Evolutionary conservation across 1,140 invertebrate genomes (phyloP).

Genomic region (honey bee (Apis mellifera)): Amel_HAv3.1 CM009935.2:11557501-11558000

Average conservation of each 20-base stretch:
- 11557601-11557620: slow-evolving; percentile 16
- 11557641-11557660: no score
- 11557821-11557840: slow-evolving; percentile 36
- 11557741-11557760: no score
- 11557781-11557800: neutral
- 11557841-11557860: slow-evolving; percentile 42
- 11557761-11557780: no score
- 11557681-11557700: no score
- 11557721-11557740: no score
- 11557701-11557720: no score
- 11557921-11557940: no score
- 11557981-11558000: no score
- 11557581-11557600: slow-evolving; percentile 47
- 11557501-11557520: neutral
- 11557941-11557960: slow-evolving; percentile 47
- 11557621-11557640: slow-evolving; percentile 23
- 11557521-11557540: slow-evolving; percentile 31
- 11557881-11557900: slow-evolving; percentile 59
- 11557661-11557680: no score
- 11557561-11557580: slow-evolving; percentile 72
- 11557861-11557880: slow-evolving; percentile 54
- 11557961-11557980: no score
- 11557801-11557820: slow-evolving; percentile 29
- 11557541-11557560: slow-evolving; percentile 55
- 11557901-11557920: no score